Evolutionary conservation across 2,888 invertebrate species (phyloP).

Genomic region (Aleiodes leptofemur): DNA sequence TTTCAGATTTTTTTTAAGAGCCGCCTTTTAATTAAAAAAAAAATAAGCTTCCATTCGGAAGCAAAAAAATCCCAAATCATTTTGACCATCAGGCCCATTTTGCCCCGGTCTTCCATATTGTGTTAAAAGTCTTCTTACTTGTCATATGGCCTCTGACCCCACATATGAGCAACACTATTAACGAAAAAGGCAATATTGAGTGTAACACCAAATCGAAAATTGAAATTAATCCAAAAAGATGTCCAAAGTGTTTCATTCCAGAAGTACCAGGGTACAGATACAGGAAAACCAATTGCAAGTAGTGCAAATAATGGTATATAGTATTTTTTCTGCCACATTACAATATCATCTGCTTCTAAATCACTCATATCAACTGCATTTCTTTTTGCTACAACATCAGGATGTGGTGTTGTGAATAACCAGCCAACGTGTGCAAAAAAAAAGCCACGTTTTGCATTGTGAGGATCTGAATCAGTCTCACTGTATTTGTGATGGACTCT

Average conservation of each 20-base stretch:
- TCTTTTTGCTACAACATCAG: slow-evolving; percentile 83
- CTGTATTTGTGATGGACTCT: slow-evolving; percentile 93
- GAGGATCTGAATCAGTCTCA: slow-evolving; percentile 91
- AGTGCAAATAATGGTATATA: slow-evolving; percentile 82
- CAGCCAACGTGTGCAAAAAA: slow-evolving; percentile 96
- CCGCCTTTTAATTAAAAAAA: no score
- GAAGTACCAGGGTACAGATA: slow-evolving; percentile 86
- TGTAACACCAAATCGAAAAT: slow-evolving; percentile 88
- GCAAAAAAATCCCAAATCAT: no score
- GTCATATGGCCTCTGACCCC: slow-evolving; percentile 95
- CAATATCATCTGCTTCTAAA: slow-evolving; percentile 83
- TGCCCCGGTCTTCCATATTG: no score
- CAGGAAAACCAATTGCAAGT: slow-evolving; percentile 83
- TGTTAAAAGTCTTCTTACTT: slow-evolving; percentile 76
- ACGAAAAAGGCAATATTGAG: slow-evolving; percentile 95
- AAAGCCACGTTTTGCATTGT: slow-evolving; percentile 90
- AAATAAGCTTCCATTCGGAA: no score
- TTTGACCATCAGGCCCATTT: no score
- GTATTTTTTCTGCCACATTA: slow-evolving; percentile 84
- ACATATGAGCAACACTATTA: slow-evolving; percentile 96
- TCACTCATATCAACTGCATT: slow-evolving; percentile 83
- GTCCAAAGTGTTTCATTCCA: slow-evolving; percentile 89
- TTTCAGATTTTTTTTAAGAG: no score
- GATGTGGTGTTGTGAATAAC: slow-evolving; percentile 91
- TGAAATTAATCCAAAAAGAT: slow-evolving; percentile 90